These are phyloP conservation scores for Engraulis encrasicolus DNA, from an alignment of 2,113 vertebrate species.

Conservation along the genomic window DNA sequence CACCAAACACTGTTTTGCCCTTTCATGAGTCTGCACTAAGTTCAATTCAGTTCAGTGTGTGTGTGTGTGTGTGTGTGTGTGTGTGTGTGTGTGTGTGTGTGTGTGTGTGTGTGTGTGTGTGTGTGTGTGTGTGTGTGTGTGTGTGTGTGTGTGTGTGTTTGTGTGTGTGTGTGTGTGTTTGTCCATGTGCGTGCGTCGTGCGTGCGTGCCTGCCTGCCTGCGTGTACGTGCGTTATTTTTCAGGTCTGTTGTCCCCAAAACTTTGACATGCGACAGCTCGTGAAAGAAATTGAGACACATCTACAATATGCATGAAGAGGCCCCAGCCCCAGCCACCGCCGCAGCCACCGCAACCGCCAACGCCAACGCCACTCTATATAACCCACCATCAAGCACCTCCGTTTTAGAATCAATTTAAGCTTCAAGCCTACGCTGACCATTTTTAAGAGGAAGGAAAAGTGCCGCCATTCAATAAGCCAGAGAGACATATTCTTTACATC, in stretches of 20 bases:
- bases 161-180: too few species aligned
- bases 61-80: too few species aligned
- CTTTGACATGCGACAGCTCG: not conserved
- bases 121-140: too few species aligned
- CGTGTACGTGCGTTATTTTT: not conserved
- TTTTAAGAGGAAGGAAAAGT: not conserved
- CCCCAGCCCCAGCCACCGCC: not conserved
- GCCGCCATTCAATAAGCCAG: not conserved
- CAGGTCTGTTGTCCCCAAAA: not conserved
- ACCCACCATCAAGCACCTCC: not conserved
- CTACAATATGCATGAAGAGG: not conserved
- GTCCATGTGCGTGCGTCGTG: too few species aligned
- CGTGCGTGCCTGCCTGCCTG: too few species aligned
- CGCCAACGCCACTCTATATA: too few species aligned
- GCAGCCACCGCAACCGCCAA: too few species aligned
- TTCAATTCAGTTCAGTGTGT: too few species aligned
- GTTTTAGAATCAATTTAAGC: slow-evolving; percentile 4
- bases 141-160: too few species aligned
- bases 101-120: too few species aligned
- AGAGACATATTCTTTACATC: not conserved
- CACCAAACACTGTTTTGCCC: not conserved
- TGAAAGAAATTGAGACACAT: not conserved
- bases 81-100: too few species aligned
- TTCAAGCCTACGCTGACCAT: not conserved
- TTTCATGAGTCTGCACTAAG: not conserved